Evolutionary conservation across 2,113 vertebrate species (phyloP).

Genomic region (Loxodonta africana): DNA sequence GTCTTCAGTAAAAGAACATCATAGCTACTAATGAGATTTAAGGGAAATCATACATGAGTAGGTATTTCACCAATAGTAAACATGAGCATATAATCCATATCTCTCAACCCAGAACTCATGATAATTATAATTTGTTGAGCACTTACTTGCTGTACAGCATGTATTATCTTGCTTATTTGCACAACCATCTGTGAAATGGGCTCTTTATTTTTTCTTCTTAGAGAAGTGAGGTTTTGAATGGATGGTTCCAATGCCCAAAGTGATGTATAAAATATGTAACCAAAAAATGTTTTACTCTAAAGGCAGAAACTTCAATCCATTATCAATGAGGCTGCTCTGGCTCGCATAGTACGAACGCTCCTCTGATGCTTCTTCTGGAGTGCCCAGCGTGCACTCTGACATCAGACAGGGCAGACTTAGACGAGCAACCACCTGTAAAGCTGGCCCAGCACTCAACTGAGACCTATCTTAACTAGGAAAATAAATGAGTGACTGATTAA

Average conservation of each 20-base stretch:
- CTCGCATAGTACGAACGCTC: background rate
- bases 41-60: background rate
- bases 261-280: background rate
- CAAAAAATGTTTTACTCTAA: background rate
- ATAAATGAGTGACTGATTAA: slow-evolving; percentile 19
- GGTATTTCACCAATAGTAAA: background rate
- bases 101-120: background rate
- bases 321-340: background rate
- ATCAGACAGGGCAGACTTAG: background rate
- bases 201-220: background rate
- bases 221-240: background rate
- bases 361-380: background rate
- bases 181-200: background rate
- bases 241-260: background rate
- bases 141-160: background rate
- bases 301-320: background rate
- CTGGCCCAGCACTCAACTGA: background rate
- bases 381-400: too few relatives aligned
- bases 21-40: background rate
- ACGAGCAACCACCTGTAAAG: background rate
- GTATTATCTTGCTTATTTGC: background rate
- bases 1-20: background rate
- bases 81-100: background rate
- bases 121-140: background rate
- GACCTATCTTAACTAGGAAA: background rate